Conservation (phyloP, 2,888 invertebrate species). For the Dryococelus australis region DNA sequence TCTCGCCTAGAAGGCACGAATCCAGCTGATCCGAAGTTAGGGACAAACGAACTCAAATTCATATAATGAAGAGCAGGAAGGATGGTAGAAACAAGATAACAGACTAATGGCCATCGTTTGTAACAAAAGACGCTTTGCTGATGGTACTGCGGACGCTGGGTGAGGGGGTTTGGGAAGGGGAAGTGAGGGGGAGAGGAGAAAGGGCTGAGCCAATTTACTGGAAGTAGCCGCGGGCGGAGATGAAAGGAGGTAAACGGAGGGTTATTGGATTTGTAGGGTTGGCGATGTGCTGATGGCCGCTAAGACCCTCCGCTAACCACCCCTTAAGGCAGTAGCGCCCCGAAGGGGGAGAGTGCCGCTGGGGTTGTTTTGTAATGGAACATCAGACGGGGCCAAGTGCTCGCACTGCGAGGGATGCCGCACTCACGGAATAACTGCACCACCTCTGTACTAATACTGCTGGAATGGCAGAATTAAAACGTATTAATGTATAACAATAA, state of each 20-base stretch:
- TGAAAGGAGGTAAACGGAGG: constrained; percentile 9
- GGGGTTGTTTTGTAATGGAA: too few species aligned
- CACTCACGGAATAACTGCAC: not conserved
- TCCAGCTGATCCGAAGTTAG: not conserved
- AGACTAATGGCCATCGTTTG: not conserved
- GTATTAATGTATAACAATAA: too few species aligned
- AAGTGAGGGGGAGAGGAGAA: not conserved
- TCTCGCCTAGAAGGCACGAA: not conserved
- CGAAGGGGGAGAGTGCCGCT: not conserved
- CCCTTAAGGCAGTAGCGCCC: not conserved
- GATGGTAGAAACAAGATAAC: not conserved
- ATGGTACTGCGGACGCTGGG: not conserved
- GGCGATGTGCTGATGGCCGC: constrained; percentile 16
- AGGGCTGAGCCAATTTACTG: constrained; percentile 3
- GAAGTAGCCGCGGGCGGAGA: not conserved
- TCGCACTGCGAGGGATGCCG: not conserved
- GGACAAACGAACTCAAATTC: not conserved
- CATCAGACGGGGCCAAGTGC: not conserved
- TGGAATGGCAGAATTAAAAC: too few species aligned
- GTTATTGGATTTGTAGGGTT: constrained; percentile 10
- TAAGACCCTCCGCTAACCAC: not conserved
- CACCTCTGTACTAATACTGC: constrained; percentile 25
- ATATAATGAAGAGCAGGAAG: constrained; percentile 8
- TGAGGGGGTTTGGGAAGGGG: not conserved
- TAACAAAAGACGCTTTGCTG: constrained; percentile 1